Evolutionary conservation across 2,113 vertebrate species (phyloP).

Genomic region (zebrafish (Danio rerio)): GRCz12tu NC_133176.1:22113501-22114000

Average conservation of each 20-base stretch:
- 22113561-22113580: not conserved
- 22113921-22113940: too few species aligned
- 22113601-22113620: conserved; percentile 8
- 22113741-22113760: not conserved
- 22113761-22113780: too few species aligned
- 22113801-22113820: too few species aligned
- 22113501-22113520: not conserved
- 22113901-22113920: too few species aligned
- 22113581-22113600: not conserved
- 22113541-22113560: conserved; percentile 7
- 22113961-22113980: too few species aligned
- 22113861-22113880: too few species aligned
- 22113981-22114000: too few species aligned
- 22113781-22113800: too few species aligned
- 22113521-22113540: not conserved
- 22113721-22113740: not conserved
- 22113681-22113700: not conserved
- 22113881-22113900: too few species aligned
- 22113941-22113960: too few species aligned
- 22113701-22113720: not conserved
- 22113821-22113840: too few species aligned
- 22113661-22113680: not conserved
- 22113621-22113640: not conserved
- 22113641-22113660: not conserved
- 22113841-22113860: too few species aligned